Conservation (phyloP, 2,113 vertebrate species). For the Melanerpes aurifrons region DNA sequence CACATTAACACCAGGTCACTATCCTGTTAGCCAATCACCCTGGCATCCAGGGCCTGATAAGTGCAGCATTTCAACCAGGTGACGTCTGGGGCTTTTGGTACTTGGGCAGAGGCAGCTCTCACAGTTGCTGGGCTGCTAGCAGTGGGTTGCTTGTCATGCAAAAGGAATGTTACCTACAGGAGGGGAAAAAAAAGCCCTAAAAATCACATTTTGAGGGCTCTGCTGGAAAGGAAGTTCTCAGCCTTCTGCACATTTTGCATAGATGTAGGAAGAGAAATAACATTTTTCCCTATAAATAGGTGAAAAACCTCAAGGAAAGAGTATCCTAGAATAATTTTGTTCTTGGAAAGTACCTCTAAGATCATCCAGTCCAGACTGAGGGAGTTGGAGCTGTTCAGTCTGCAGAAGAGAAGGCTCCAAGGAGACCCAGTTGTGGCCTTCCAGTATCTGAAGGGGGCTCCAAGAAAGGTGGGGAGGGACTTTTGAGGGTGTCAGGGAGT, state of each 20-base stretch:
- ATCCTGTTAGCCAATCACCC: constrained; percentile 51
- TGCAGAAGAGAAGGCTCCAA: too few species aligned
- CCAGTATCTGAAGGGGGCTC: too few species aligned
- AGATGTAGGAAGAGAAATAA: background rate
- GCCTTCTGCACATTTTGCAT: background rate
- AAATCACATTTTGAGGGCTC: too few species aligned
- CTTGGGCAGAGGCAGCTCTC: background rate
- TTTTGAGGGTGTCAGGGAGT: too few species aligned
- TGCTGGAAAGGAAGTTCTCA: background rate
- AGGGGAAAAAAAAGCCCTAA: too few species aligned
- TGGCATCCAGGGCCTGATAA: constrained; percentile 60
- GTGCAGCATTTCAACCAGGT: constrained; percentile 59
- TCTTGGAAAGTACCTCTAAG: too few species aligned
- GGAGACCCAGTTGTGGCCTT: too few species aligned
- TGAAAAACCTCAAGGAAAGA: too few species aligned
- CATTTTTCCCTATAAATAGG: background rate
- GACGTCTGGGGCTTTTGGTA: constrained; percentile 20
- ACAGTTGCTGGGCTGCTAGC: background rate
- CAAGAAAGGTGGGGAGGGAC: too few species aligned
- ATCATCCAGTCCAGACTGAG: too few species aligned
- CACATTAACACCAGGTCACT: constrained; percentile 34
- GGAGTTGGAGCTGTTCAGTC: too few species aligned
- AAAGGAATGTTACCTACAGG: constrained; percentile 28
- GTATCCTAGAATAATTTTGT: too few species aligned
- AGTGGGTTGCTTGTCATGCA: constrained; percentile 36